phyloP scores from a whole-genome alignment of 2,113 vertebrate genomes.

The Maccullochella peelii region DNA sequence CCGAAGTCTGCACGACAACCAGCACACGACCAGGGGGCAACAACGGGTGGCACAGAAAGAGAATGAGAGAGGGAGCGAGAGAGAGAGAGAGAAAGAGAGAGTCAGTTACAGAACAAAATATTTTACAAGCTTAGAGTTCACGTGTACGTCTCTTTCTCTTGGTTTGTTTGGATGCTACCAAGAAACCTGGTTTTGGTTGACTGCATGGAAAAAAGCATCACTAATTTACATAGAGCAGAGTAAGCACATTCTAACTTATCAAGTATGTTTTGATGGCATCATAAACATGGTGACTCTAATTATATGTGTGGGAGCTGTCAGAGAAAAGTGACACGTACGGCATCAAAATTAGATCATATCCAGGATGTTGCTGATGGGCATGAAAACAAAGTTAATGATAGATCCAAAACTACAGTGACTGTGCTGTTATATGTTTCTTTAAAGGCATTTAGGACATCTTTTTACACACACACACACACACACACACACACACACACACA shows the following conservation, averaged over 20 bases:
- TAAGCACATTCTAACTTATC: not conserved
- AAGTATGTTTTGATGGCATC: not conserved
- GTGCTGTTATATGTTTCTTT: not conserved
- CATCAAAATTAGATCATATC: not conserved
- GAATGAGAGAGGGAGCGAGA: conserved; percentile 38
- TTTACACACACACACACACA: not conserved
- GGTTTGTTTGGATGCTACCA: conserved; percentile 4
- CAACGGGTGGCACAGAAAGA: conserved; percentile 70
- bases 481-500: no score
- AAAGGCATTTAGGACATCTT: not conserved
- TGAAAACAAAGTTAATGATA: not conserved
- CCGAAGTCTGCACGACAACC: conserved; percentile 81
- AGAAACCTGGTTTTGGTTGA: not conserved
- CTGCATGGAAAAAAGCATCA: not conserved
- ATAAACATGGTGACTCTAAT: not conserved
- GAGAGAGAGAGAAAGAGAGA: conserved; percentile 30
- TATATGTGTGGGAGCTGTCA: not conserved
- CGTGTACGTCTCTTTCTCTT: not conserved
- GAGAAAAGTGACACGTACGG: not conserved
- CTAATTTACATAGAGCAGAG: not conserved
- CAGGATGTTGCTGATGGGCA: not conserved
- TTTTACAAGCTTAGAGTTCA: conserved; percentile 40
- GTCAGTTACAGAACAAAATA: conserved; percentile 53
- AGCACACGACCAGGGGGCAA: conserved; percentile 77
- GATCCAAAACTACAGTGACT: not conserved